Base-by-base conservation (phyloP, 2,797 vertebrate genomes). In the Oreortyx pictus region DNA sequence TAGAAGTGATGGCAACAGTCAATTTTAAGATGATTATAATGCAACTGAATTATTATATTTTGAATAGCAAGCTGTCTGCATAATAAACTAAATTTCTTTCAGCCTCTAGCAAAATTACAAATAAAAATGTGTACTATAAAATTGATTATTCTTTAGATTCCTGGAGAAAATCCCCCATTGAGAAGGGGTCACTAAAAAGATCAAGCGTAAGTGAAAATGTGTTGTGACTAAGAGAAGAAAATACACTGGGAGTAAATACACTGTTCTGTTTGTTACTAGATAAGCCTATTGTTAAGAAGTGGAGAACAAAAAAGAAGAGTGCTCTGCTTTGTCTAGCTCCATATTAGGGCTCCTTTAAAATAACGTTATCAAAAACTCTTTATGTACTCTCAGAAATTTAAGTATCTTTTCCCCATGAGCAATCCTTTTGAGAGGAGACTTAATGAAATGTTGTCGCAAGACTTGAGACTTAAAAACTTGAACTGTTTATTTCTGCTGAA, bases 391-490 rank as follows among this genome's bases (percentile, higher is more conserved):
- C 60, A 62, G 37, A 90, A 90, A 66, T 85, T 2, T 39, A 64
- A 66, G 64, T 91, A 39, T 94, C 73, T 81, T 80, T 85, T 90
- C 70, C 65, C 66, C 87, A 31, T 70, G 70, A 95, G 62, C 90
- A 81, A 12, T 81, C 70, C 57, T 91, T 76, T 64, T 85, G 86
- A 87, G 82, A 86, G 60, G 67, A 77, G 78, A 96, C 62, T 81
- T 89, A 92, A 81, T 94, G 88, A 94, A 93, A 93, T 7, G 1
- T 88, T 88, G 77, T 72, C 88, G 72, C 43, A 85, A 94, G 88
- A 75, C 62, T 71, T 27, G 50, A 83, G 60, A 88, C 66, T 76
- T 90, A 88, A 80, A 80, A 67, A 81, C 82, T 87, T 1, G 3
- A 89, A 56, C 75, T 83, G 88, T 93, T 93, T 92, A 85, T 92